Percentiles rank a stretch among this genome's conserved stretches.
Conservation (phyloP, 2,113 vertebrate species). For the Camarhynchus parvulus region DNA sequence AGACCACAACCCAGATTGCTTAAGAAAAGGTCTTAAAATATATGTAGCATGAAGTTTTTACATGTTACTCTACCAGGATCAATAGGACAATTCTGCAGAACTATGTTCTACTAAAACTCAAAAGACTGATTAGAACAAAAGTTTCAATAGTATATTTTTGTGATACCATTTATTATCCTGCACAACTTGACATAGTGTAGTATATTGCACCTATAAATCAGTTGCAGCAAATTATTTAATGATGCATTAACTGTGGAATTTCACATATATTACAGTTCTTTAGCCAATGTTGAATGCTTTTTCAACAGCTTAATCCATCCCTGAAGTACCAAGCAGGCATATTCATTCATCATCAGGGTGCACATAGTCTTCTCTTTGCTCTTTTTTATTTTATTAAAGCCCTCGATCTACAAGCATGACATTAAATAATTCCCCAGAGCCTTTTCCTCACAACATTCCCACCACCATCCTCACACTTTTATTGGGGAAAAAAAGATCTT, state of each 20-base stretch:
- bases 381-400: constrained; percentile 66
- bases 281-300: constrained; percentile 62
- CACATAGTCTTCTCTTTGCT: constrained; percentile 37
- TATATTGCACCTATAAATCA: constrained; percentile 74
- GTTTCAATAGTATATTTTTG: constrained; percentile 63
- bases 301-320: constrained; percentile 74
- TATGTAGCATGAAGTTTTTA: constrained; percentile 9
- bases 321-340: constrained; percentile 50
- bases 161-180: constrained; percentile 66
- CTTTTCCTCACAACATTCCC: background rate
- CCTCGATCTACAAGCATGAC: background rate
- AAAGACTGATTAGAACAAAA: constrained; percentile 66
- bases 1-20: background rate
- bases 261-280: constrained; percentile 67
- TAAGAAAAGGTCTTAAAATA: constrained; percentile 33
- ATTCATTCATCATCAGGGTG: constrained; percentile 62
- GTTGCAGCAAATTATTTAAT: constrained; percentile 74
- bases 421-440: constrained; percentile 9
- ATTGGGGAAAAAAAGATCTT: background rate
- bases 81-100: constrained; percentile 23
- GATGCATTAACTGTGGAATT: constrained; percentile 74
- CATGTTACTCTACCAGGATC: background rate
- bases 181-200: constrained; percentile 55
- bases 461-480: background rate
- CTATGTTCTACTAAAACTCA: constrained; percentile 52